Evolutionary conservation across 2,797 vertebrate species (phyloP), one percentile per base, ranked within the genome.

Genomic region (Rhinogobio ventralis): DNA sequence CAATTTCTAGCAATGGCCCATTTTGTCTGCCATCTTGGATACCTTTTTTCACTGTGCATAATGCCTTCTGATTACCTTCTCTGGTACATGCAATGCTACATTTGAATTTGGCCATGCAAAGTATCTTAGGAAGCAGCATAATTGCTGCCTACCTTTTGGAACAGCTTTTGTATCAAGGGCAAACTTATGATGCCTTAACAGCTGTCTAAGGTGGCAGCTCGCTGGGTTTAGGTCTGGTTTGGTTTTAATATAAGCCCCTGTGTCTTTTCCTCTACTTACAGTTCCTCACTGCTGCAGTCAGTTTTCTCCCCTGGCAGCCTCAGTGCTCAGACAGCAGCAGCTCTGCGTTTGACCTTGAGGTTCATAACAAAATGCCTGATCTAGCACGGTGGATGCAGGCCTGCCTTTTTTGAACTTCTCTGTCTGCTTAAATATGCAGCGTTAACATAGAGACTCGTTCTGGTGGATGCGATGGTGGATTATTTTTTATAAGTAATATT

Each of bases 401-500:
- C 67, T 55, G 77, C 69, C 86, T 64, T 11, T 91, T 91, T 91
- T 90, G 57, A 87, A 76, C 89, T 78, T 79, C 83, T 86, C 79
- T 84, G 64, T 45, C 83, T 10, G 79, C 64, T 66, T 17, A 86
- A 84, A 92, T 90, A 89, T 88, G 90, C 68, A 83, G 79, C 36
- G 46, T 82, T 86, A 82, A 87, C 49, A 51, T 67, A 23, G 72
- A 80, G 79, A 86, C 11, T 79, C 25, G 79, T 73, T 86, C 88
- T 89, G 60, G 25, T 0, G 14, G 25, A 64, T 64, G 6, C 14
- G 1, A 64, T 30, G 82, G n/a, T n/a, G n/a, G n/a, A 66, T 5
- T 85, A 80, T 89, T 90, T 91, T 90, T 92, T 79, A 83, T 91
- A 90, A 92, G 90, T 90, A 84, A 85, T 89, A 89, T 90, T 89